Conservation (phyloP, 2,888 invertebrate species). For the Spatulosminthurus flaviceps region DNA sequence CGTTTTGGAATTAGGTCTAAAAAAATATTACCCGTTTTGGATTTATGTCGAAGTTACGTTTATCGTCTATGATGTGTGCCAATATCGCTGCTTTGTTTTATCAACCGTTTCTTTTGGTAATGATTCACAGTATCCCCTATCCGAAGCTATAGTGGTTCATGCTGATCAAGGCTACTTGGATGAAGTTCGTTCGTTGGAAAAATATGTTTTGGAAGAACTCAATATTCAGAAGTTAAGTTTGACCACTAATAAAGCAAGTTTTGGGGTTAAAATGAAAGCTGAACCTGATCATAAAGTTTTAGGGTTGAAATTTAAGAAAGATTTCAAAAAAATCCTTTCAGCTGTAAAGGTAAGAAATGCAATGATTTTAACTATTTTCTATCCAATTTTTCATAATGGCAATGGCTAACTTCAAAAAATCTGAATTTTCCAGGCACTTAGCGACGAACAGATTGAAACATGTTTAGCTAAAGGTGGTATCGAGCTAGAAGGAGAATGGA, state of each 20-base stretch:
- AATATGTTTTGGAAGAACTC: slow-evolving; percentile 90
- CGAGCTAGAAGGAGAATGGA: slow-evolving; percentile 76
- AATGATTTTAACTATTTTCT: not conserved
- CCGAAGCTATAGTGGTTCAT: slow-evolving; percentile 94
- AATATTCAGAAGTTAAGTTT: slow-evolving; percentile 79
- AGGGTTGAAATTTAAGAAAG: slow-evolving; percentile 87
- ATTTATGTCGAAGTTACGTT: too few relatives aligned
- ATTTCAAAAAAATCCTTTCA: slow-evolving; percentile 86
- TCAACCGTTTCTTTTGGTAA: slow-evolving; percentile 15
- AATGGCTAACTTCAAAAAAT: not conserved
- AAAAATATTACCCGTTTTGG: too few relatives aligned
- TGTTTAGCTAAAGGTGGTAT: slow-evolving; percentile 78
- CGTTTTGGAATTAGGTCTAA: too few relatives aligned
- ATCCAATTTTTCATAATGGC: not conserved
- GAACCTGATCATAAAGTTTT: slow-evolving; percentile 94
- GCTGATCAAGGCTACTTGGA: slow-evolving; percentile 80
- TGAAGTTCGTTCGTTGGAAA: slow-evolving; percentile 80
- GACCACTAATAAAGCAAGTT: slow-evolving; percentile 89
- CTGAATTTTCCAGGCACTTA: slow-evolving; percentile 69
- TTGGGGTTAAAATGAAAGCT: slow-evolving; percentile 88
- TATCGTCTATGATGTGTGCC: too few relatives aligned
- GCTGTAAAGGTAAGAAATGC: slow-evolving; percentile 73
- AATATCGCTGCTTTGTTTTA: not conserved
- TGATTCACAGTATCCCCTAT: slow-evolving; percentile 82
- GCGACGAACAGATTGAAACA: slow-evolving; percentile 80